Conservation (phyloP, 23 tunicate species). For the Ascidia mentula region DNA sequence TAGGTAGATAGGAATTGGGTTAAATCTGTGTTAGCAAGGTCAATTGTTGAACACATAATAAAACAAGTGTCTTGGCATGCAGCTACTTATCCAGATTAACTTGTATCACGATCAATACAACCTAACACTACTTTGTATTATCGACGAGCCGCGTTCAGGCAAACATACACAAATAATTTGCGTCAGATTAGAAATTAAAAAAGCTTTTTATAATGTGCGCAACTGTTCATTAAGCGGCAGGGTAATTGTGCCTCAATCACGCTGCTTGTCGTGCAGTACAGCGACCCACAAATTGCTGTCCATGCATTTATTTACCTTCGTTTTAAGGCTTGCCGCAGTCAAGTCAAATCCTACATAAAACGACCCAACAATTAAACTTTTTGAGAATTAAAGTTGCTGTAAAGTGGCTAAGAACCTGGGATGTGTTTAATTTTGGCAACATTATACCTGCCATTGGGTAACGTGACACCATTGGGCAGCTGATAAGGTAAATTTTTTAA, state of each 20-base stretch:
- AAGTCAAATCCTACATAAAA: neutral
- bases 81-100: neutral
- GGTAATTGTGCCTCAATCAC: neutral
- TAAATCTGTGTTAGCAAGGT: neutral
- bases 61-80: neutral
- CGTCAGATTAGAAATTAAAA: neutral
- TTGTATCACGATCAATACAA: neutral
- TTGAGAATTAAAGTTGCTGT: too few species aligned
- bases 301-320: neutral
- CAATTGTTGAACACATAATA: neutral
- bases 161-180: neutral
- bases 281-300: neutral
- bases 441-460: neutral
- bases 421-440: neutral
- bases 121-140: neutral
- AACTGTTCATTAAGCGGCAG: neutral
- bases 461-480: neutral
- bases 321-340: neutral
- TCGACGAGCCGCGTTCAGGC: neutral
- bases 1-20: neutral
- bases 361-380: neutral
- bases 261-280: neutral
- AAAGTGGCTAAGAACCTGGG: neutral
- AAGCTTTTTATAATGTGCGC: neutral
- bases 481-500: too few species aligned